A percentile compares a stretch with the other conserved stretches of the same genome.
Evolutionary conservation across 2,113 vertebrate genomes (phyloP).

Genomic region (Hydrochoerus hydrochaeris): DNA sequence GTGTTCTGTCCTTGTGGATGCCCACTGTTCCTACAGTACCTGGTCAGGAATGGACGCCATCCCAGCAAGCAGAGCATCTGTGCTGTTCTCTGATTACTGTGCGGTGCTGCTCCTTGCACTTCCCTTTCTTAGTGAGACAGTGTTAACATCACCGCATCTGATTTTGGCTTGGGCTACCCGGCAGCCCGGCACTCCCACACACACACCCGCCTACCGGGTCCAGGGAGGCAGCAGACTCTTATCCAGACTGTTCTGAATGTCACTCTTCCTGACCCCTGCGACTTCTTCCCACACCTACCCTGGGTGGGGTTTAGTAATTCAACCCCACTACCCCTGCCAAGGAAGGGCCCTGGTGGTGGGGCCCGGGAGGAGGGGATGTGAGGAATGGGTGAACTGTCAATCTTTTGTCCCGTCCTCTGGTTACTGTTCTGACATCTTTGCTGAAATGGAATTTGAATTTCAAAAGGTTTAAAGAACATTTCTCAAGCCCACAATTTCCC

Average conservation of each 20-base stretch:
- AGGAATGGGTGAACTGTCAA: conserved; percentile 17
- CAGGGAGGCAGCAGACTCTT: background rate
- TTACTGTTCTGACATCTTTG: conserved; percentile 55
- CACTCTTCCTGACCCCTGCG: background rate
- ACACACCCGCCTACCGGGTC: background rate
- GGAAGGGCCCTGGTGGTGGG: background rate
- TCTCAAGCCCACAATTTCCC: conserved; percentile 77
- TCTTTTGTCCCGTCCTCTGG: conserved; percentile 26
- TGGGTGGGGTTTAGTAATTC: background rate
- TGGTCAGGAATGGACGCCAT: background rate
- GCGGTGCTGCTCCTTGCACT: background rate
- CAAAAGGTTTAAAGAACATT: conserved; percentile 76
- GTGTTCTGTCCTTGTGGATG: no score
- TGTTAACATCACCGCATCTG: background rate
- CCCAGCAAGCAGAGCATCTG: fast-evolving
- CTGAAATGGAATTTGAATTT: conserved; percentile 77
- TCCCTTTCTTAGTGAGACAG: conserved; percentile 36
- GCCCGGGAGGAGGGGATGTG: background rate
- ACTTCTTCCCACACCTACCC: conserved; percentile 20
- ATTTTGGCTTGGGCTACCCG: conserved; percentile 11
- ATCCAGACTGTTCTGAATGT: conserved; percentile 34
- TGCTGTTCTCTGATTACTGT: background rate
- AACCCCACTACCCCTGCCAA: background rate
- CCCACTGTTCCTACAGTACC: background rate
- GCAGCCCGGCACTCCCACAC: conserved; percentile 1